These are phyloP conservation scores for Nesospiza acunhae DNA, from an alignment of 2,113 vertebrate species.

Conservation along the genomic window DNA sequence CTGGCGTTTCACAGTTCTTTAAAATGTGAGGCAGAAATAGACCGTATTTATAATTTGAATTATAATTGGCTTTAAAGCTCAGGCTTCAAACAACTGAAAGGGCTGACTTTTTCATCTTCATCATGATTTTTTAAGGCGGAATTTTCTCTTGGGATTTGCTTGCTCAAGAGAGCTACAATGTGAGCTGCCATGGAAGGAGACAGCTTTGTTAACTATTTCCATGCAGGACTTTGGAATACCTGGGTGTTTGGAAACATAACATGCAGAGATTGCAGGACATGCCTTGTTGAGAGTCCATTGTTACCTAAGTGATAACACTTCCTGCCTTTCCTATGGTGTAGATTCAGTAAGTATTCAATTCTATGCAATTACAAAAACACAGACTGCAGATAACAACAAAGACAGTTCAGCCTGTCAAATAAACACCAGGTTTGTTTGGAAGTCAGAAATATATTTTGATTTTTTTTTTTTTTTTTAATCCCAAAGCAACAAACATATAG, in stretches of 20 bases:
- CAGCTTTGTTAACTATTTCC: background rate
- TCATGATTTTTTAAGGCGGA: background rate
- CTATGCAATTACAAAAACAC: background rate
- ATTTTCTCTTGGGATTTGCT: background rate
- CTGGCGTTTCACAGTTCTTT: slow-evolving; percentile 12
- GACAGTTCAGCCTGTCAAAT: background rate
- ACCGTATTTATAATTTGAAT: background rate
- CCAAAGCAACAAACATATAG: rapidly evolving
- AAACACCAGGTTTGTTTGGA: background rate
- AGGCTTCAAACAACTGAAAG: background rate
- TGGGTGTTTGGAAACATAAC: background rate
- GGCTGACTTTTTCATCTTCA: background rate
- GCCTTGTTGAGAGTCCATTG: background rate
- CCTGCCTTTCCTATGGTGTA: background rate
- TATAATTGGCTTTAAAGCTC: slow-evolving; percentile 27
- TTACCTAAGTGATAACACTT: background rate
- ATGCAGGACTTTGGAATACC: background rate
- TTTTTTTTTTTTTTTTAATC: rapidly evolving
- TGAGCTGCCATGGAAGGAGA: background rate
- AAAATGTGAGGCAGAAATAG: background rate
- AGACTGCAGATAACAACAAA: background rate
- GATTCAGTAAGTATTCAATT: background rate
- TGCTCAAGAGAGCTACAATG: background rate
- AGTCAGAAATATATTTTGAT: background rate
- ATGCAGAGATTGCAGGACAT: background rate